Conservation (phyloP, 2,113 vertebrate genomes). For the Brachirus orientalis region DNA sequence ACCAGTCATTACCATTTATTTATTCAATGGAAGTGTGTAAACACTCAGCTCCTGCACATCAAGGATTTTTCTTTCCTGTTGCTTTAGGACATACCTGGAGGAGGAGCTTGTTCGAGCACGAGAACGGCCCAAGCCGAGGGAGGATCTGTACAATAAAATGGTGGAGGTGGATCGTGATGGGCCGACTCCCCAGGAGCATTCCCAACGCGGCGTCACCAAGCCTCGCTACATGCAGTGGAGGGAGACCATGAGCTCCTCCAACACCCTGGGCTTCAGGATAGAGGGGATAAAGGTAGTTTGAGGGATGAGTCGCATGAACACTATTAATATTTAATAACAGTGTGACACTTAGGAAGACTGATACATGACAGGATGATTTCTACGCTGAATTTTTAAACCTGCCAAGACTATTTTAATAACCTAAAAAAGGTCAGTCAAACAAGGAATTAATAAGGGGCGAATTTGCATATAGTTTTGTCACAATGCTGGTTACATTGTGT, state of each 20-base stretch:
- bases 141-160: constrained; percentile 98
- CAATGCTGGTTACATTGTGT: too few relatives aligned
- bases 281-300: constrained; percentile 93
- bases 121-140: constrained; percentile 91
- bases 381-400: too few relatives aligned
- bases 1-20: constrained; percentile 9
- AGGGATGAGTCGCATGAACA: neutral
- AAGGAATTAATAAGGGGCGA: too few relatives aligned
- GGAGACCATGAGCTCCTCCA: constrained; percentile 95
- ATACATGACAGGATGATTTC: neutral
- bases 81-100: constrained; percentile 93
- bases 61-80: constrained; percentile 5
- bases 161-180: constrained; percentile 91
- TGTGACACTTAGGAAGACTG: too few relatives aligned
- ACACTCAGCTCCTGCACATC: constrained; percentile 4
- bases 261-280: constrained; percentile 95
- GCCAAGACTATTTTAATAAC: too few relatives aligned
- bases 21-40: constrained; percentile 16
- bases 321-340: neutral
- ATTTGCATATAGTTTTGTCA: too few relatives aligned
- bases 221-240: constrained; percentile 99
- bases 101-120: constrained; percentile 94
- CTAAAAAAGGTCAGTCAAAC: too few relatives aligned
- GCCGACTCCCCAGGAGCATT: constrained; percentile 90
- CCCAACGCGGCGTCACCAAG: constrained; percentile 90